phyloP scores from a whole-genome alignment of 2,797 vertebrate species.

The Lindbergichthys nudifrons region DNA sequence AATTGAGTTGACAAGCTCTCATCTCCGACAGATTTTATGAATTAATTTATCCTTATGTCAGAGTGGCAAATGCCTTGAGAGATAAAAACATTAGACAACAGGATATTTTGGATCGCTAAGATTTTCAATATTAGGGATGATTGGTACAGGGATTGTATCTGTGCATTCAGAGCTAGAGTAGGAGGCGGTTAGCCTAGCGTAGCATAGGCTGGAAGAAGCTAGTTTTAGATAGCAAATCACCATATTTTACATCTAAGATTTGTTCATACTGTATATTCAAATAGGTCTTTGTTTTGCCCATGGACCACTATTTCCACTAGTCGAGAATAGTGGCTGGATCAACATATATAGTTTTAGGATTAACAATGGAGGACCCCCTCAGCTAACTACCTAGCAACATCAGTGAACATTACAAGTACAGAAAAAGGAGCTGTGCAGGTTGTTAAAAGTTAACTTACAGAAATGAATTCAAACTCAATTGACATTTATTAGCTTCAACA shows the following conservation, averaged over 20 bases:
- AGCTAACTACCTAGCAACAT: not conserved
- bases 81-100: conserved; percentile 4
- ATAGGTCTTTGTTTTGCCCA: not conserved
- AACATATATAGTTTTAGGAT: too few species aligned
- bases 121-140: not conserved
- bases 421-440: not conserved
- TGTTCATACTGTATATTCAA: not conserved
- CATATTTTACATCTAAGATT: not conserved
- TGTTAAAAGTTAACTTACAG: not conserved
- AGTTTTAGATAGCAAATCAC: not conserved
- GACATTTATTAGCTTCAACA: not conserved
- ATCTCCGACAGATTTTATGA: conserved; percentile 21
- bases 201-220: not conserved
- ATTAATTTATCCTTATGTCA: conserved; percentile 30
- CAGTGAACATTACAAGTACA: too few species aligned
- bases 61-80: conserved; percentile 29
- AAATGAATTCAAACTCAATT: too few species aligned
- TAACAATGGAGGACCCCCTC: not conserved
- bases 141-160: not conserved
- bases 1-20: conserved; percentile 35
- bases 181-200: conserved; percentile 1
- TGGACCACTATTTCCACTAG: not conserved
- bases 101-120: not conserved
- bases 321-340: too few species aligned
- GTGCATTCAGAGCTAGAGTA: not conserved